These are phyloP conservation scores for Octonoba sinensis DNA, from an alignment of 2,888 invertebrate genomes.

Conservation along the genomic window DNA sequence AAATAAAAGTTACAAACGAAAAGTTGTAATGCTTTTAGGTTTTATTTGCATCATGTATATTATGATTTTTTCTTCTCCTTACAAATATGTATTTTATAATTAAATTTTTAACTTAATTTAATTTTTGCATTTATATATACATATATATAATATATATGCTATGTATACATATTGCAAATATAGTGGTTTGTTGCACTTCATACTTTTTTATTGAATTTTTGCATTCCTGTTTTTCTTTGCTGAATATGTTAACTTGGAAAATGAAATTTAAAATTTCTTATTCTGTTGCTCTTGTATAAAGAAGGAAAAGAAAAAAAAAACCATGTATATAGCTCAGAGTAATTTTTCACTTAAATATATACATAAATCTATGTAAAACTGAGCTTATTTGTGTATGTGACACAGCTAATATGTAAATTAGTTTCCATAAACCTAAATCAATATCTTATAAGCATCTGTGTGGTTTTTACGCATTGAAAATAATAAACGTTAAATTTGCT, in stretches of 20 bases:
- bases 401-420: conserved; percentile 57
- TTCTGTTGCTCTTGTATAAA: conserved; percentile 28
- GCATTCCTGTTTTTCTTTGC: background rate
- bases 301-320: no score
- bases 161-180: no score
- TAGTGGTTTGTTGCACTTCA: background rate
- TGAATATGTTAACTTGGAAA: background rate
- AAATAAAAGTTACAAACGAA: no score
- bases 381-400: conserved; percentile 61
- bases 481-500: conserved; percentile 63
- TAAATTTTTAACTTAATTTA: no score
- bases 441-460: conserved; percentile 59
- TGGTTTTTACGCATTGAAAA: conserved; percentile 63
- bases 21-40: no score
- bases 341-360: conserved; percentile 54
- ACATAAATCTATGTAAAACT: conserved; percentile 45
- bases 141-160: no score
- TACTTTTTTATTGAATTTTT: background rate
- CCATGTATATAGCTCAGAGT: conserved; percentile 58
- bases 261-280: background rate
- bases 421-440: conserved; percentile 50
- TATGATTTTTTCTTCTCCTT: no score
- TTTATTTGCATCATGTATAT: no score
- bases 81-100: no score
- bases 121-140: no score